A percentile compares a stretch with the other conserved stretches of the same genome.
phyloP scores from a whole-genome alignment of 2,797 vertebrate genomes.

The Columba guinea region DNA sequence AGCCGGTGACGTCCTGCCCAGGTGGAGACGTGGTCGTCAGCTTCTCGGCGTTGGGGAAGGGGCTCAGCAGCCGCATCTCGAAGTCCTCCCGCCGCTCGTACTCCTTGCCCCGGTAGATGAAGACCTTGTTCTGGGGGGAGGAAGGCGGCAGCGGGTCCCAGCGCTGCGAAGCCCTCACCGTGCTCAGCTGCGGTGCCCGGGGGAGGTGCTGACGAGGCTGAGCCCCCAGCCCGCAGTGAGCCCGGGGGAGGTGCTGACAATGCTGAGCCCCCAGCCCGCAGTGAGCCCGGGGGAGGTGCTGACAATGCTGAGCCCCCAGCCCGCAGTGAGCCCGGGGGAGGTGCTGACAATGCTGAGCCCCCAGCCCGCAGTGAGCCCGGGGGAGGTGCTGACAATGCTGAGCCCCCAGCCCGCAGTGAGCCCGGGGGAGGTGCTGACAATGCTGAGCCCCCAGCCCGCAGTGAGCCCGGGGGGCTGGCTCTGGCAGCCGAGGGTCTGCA shows the following conservation, averaged over 20 bases:
- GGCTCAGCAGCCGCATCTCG: constrained; percentile 54
- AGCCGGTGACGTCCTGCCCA: background rate
- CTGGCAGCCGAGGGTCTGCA: too few relatives aligned
- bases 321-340: too few relatives aligned
- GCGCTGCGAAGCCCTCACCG: rapidly evolving
- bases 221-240: background rate
- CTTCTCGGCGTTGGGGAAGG: constrained; percentile 57
- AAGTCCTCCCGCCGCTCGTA: constrained; percentile 69
- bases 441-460: background rate
- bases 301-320: too few relatives aligned
- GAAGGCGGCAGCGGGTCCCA: background rate
- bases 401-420: background rate
- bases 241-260: too few relatives aligned
- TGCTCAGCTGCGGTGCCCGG: background rate
- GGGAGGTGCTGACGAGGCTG: background rate
- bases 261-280: background rate
- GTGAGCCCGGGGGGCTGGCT: background rate
- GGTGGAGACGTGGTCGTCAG: constrained; percentile 56
- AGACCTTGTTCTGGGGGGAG: constrained; percentile 59
- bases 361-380: too few relatives aligned
- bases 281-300: too few relatives aligned
- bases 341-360: too few relatives aligned
- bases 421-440: too few relatives aligned
- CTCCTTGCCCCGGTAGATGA: constrained; percentile 71
- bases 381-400: too few relatives aligned